A percentile compares a stretch with the other conserved stretches of the same genome.
These are phyloP conservation scores for Andrena hattorfiana DNA, from an alignment of 2,888 invertebrate species.

Conservation along the genomic window DNA sequence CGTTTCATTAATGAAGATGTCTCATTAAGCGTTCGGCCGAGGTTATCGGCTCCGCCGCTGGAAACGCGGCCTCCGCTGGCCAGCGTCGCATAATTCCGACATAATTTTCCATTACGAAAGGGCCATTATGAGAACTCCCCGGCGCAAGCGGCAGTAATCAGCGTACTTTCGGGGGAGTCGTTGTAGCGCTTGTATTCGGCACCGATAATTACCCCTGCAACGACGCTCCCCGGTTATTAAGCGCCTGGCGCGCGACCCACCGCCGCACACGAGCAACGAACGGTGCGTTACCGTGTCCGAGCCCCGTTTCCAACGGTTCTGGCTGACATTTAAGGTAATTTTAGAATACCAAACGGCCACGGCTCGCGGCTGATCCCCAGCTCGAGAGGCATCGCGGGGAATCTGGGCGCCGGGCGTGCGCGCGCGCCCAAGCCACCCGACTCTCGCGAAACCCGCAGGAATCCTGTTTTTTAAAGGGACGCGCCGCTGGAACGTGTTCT, in stretches of 20 bases:
- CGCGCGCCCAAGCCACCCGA: neutral
- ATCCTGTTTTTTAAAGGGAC: constrained; percentile 38
- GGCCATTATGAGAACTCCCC: neutral
- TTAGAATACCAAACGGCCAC: constrained; percentile 31
- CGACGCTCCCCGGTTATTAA: constrained; percentile 32
- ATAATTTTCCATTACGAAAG: constrained; percentile 73
- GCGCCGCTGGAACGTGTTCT: constrained; percentile 30
- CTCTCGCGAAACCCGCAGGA: constrained; percentile 14
- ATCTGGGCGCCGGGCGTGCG: constrained; percentile 35
- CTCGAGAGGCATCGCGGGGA: constrained; percentile 10
- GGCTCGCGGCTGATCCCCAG: neutral
- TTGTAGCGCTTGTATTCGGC: constrained; percentile 21
- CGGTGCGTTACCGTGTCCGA: constrained; percentile 21
- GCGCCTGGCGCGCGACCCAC: neutral
- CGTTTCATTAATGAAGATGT: constrained; percentile 72
- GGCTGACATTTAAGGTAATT: constrained; percentile 36
- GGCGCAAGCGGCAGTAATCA: constrained; percentile 12
- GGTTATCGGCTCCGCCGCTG: constrained; percentile 67
- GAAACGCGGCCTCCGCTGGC: constrained; percentile 58
- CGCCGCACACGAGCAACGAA: neutral
- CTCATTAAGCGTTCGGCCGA: constrained; percentile 69
- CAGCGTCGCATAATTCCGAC: constrained; percentile 62
- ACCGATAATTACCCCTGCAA: constrained; percentile 43
- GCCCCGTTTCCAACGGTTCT: constrained; percentile 9
- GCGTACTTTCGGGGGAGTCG: constrained; percentile 35